Percentiles rank a stretch among this genome's conserved stretches.
Evolutionary conservation across 2,888 invertebrate genomes (phyloP).

Genomic region (Pegoplata infirma): DNA sequence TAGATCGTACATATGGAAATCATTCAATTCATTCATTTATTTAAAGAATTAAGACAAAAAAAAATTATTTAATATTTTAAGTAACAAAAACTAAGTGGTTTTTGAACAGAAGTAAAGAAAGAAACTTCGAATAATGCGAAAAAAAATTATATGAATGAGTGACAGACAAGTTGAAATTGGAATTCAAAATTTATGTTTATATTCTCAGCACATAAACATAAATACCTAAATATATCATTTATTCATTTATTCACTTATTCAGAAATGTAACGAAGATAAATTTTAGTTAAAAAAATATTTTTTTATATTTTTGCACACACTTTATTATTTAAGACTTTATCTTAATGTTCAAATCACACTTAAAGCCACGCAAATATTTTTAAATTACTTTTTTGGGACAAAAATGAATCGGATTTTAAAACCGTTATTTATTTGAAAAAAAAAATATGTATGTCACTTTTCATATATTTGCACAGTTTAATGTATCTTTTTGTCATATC

Average conservation of each 20-base stretch:
- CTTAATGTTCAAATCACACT: conserved; percentile 1
- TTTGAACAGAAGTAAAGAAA: neutral
- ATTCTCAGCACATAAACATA: neutral
- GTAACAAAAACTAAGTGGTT: conserved; percentile 3
- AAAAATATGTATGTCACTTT: conserved; percentile 17
- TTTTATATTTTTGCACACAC: no score
- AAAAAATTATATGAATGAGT: neutral
- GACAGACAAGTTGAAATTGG: neutral
- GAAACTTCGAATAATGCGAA: neutral
- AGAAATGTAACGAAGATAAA: neutral
- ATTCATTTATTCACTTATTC: no score
- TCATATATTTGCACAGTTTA: conserved; percentile 2
- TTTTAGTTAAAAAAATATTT: neutral
- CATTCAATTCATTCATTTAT: conserved; percentile 40
- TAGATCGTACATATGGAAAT: conserved; percentile 45
- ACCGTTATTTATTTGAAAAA: neutral
- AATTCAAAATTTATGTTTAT: neutral
- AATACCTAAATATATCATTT: neutral
- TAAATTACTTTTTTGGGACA: neutral
- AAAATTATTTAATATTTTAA: neutral
- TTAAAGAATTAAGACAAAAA: conserved; percentile 10
- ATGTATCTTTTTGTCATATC: conserved; percentile 16
- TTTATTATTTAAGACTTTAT: conserved; percentile 23
- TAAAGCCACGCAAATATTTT: conserved; percentile 20
- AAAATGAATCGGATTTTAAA: neutral